Conservation (phyloP, 2,113 vertebrate genomes). For the Aspidoscelis tigris region DNA sequence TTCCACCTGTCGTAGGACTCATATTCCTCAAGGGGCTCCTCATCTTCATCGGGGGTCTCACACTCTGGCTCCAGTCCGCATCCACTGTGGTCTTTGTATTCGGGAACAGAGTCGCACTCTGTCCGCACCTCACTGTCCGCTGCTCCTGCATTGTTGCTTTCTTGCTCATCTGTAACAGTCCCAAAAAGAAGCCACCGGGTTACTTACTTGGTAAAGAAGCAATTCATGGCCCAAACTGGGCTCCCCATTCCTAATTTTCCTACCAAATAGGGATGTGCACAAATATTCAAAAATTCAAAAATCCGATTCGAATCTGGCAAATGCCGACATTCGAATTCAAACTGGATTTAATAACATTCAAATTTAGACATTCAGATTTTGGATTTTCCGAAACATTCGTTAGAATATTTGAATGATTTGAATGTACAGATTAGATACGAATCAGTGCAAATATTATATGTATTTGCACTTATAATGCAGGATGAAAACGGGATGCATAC, state of each 20-base stretch:
- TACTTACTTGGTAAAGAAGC: background rate
- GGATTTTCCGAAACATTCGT: too few relatives aligned
- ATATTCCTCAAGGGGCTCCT: constrained; percentile 9
- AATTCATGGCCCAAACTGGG: background rate
- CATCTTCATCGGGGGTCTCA: background rate
- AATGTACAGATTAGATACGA: too few relatives aligned
- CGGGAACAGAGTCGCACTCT: background rate
- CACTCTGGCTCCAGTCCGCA: background rate
- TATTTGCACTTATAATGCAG: too few relatives aligned
- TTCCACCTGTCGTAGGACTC: constrained; percentile 17
- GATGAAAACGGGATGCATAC: too few relatives aligned
- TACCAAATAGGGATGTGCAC: background rate
- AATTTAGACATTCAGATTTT: too few relatives aligned
- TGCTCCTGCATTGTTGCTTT: background rate
- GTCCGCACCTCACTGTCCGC: background rate
- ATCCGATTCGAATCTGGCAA: too few relatives aligned
- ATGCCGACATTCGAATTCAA: too few relatives aligned
- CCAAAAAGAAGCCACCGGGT: background rate
- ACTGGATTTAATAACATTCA: too few relatives aligned
- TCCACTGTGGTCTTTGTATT: background rate
- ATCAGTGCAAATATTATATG: too few relatives aligned
- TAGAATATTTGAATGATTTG: too few relatives aligned
- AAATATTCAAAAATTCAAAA: too few relatives aligned
- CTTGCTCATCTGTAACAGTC: background rate
- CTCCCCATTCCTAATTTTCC: background rate